Evolutionary conservation across 2,888 invertebrate species (phyloP).

Genomic region (Sinelater perroti): DNA sequence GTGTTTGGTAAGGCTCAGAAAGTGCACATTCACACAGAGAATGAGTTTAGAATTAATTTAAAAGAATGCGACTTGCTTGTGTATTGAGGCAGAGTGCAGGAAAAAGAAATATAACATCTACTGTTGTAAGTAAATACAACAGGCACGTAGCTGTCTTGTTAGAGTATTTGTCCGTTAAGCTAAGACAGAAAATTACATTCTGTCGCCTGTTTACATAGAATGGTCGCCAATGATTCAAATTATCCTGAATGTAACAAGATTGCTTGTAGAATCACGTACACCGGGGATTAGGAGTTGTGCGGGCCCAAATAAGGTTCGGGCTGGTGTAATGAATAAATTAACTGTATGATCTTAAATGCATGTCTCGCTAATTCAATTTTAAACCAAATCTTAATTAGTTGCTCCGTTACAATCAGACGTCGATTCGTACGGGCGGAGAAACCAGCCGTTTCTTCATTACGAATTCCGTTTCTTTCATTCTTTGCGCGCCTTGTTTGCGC

Average conservation of each 20-base stretch:
- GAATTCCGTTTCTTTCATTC: slow-evolving; percentile 10
- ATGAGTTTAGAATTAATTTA: slow-evolving; percentile 20
- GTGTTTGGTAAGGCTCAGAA: background rate
- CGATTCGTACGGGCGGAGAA: slow-evolving; percentile 1
- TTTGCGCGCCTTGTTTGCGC: background rate
- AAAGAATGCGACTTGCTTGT: slow-evolving; percentile 17
- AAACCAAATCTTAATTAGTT: slow-evolving; percentile 34
- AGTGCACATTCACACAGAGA: slow-evolving; percentile 3
- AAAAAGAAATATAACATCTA: slow-evolving; percentile 24
- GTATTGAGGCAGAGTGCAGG: slow-evolving; percentile 13
- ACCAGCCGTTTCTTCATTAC: slow-evolving; percentile 16
- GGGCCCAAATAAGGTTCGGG: slow-evolving; percentile 32
- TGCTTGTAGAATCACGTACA: slow-evolving; percentile 39
- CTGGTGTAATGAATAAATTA: slow-evolving; percentile 38
- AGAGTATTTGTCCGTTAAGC: slow-evolving; percentile 36
- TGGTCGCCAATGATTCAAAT: slow-evolving; percentile 41
- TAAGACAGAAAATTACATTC: slow-evolving; percentile 39
- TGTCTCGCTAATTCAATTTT: slow-evolving; percentile 33
- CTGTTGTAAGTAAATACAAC: slow-evolving; percentile 33
- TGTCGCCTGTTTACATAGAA: slow-evolving; percentile 39
- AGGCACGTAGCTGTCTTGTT: slow-evolving; percentile 36
- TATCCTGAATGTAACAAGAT: slow-evolving; percentile 39
- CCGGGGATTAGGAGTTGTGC: slow-evolving; percentile 33
- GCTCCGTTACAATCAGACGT: slow-evolving; percentile 14
- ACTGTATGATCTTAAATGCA: slow-evolving; percentile 33